Evolutionary conservation across 2,888 invertebrate genomes (phyloP), one percentile per base, ranked within the genome.

Genomic region (Andrena bucephala): DNA sequence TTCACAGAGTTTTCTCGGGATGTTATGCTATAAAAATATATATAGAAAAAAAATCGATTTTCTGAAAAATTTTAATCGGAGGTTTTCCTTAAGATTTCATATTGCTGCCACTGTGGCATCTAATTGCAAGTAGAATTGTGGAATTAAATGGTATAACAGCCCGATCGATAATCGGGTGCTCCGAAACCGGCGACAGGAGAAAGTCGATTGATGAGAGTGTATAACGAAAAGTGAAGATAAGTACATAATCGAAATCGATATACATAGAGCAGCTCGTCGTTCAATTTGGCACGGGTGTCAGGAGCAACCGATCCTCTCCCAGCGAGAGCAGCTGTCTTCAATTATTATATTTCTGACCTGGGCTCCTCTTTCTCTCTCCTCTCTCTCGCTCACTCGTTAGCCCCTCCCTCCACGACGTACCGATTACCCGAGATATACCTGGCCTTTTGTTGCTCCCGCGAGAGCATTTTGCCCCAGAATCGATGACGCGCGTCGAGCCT

Each of bases 401-500:
- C 71, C 62, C 76, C 67, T 72, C 74, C 79, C 77, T 73, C n/a
- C 48, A 5, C 63, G 33, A 29, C 67, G 60, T 77, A 69, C 67
- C 82, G 84, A 87, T 88, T 82, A 84, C 73, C 77, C 79, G 69
- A 82, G 70, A 88, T 85, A 88, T 90, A 90, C 90, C 90, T 88
- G 90, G 86, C 76, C 90, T 87, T 90, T 90, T 90, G 89, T 90
- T 78, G 80, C 73, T 82, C 77, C 83, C 77, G 81, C 87, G 83
- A 81, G 77, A 77, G 74, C 81, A 90, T 91, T 92, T 92, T 83
- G 87, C 83, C 85, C 83, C 84, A 85, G 89, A 92, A 92, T 92
- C 91, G 92, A 93, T 93, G 92, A 93, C 91, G 91, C 90, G 91
- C 89, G 92, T 92, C 90, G 89, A 84, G 89, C 89, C 87, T 72